Conservation (phyloP, 2,113 vertebrate genomes). For the Rhinichthys klamathensis region DNA sequence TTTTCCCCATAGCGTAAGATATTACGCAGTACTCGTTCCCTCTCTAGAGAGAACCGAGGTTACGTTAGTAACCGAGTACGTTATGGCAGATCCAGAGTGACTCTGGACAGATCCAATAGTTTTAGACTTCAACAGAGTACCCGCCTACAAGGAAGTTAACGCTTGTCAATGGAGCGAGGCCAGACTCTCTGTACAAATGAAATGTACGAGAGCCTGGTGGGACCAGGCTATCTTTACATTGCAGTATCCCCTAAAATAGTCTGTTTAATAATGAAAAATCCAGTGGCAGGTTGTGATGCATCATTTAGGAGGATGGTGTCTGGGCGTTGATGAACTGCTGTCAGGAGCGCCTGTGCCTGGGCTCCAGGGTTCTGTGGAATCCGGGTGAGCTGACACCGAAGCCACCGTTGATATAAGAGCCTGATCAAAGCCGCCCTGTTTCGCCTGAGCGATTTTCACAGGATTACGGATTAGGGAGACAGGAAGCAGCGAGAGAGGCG, state of each 20-base stretch:
- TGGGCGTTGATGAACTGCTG: slow-evolving; percentile 49
- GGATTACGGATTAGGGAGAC: slow-evolving; percentile 81
- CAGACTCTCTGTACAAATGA: too few relatives aligned
- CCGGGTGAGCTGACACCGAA: slow-evolving; percentile 75
- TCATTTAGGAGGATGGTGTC: neutral
- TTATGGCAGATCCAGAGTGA: too few relatives aligned
- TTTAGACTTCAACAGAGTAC: too few relatives aligned
- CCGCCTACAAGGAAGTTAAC: too few relatives aligned
- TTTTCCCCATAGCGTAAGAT: too few relatives aligned
- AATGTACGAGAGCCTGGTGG: too few relatives aligned
- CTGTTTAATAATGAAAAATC: slow-evolving; percentile 19
- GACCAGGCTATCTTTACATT: neutral
- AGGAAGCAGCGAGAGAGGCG: slow-evolving; percentile 74
- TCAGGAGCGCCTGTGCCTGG: slow-evolving; percentile 66
- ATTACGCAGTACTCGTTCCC: too few relatives aligned
- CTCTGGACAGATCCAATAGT: too few relatives aligned
- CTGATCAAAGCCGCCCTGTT: slow-evolving; percentile 81
- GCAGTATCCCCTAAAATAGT: neutral
- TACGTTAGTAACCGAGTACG: too few relatives aligned
- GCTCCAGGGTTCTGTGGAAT: slow-evolving; percentile 73
- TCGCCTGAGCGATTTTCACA: slow-evolving; percentile 79
- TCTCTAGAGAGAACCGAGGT: too few relatives aligned
- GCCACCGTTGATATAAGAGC: slow-evolving; percentile 75
- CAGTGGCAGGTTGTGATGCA: neutral
- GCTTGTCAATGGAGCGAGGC: too few relatives aligned